phyloP scores from a whole-genome alignment of 2,888 invertebrate species.

The Drosophila fungiperda region DNA sequence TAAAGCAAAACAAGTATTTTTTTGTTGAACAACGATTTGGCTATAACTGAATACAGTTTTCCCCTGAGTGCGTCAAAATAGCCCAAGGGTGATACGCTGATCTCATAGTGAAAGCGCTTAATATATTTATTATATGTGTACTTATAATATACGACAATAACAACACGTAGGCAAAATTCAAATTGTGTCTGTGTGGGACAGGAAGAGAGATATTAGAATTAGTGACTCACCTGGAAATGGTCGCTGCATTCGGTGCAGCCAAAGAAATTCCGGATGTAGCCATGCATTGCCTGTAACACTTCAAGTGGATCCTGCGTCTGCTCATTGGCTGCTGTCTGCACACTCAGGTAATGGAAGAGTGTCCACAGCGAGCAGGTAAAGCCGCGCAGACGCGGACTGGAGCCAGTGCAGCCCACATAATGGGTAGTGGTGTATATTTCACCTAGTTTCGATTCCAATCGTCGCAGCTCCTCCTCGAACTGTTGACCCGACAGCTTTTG shows the following conservation, averaged over 20 bases:
- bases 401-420: slow-evolving; percentile 95
- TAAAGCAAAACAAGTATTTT: neutral
- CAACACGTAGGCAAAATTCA: slow-evolving; percentile 32
- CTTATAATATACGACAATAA: neutral
- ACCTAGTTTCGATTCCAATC: slow-evolving; percentile 86
- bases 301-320: slow-evolving; percentile 87
- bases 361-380: slow-evolving; percentile 98
- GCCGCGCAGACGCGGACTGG: slow-evolving; percentile 90
- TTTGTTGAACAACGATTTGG: neutral
- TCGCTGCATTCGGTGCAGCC: slow-evolving; percentile 95
- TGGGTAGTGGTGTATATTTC: slow-evolving; percentile 86
- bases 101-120: slow-evolving; percentile 47
- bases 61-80: neutral
- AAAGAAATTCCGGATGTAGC: slow-evolving; percentile 96
- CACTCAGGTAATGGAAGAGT: slow-evolving; percentile 95
- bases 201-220: neutral
- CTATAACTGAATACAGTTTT: neutral
- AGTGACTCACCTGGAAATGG: slow-evolving; percentile 90
- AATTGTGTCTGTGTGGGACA: neutral
- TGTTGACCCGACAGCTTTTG: slow-evolving; percentile 87
- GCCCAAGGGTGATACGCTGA: slow-evolving; percentile 17
- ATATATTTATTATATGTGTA: neutral
- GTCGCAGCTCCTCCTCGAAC: slow-evolving; percentile 86
- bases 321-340: slow-evolving; percentile 88
- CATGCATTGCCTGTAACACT: slow-evolving; percentile 93